Evolutionary conservation across 2,797 vertebrate genomes (phyloP).

Genomic region (Cossypha dichroa): DNA sequence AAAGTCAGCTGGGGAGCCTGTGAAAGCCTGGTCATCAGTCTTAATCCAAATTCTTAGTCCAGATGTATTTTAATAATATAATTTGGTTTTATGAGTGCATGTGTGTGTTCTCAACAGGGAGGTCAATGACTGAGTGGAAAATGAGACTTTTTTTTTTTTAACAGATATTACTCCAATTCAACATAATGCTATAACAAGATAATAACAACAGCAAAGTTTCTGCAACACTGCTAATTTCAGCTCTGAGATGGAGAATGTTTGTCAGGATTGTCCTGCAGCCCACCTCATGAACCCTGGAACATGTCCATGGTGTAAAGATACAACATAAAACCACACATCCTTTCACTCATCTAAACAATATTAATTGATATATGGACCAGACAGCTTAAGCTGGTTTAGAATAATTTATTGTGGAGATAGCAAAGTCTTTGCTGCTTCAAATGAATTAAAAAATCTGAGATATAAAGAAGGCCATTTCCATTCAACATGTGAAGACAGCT

Average conservation of each 20-base stretch:
- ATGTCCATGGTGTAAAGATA: too few relatives aligned
- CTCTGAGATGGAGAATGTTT: neutral
- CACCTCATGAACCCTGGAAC: neutral
- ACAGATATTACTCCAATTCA: neutral
- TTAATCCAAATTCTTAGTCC: slow-evolving; percentile 32
- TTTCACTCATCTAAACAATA: neutral
- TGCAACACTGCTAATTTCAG: neutral
- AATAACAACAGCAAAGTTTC: neutral
- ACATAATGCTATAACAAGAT: neutral
- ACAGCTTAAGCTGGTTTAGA: neutral
- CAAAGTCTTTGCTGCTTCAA: neutral
- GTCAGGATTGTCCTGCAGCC: neutral
- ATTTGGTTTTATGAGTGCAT: slow-evolving; percentile 29
- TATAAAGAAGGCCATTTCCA: neutral
- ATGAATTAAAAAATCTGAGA: neutral
- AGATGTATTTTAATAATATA: slow-evolving; percentile 46
- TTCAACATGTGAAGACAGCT: neutral
- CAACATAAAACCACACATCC: neutral
- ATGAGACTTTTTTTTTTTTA: neutral
- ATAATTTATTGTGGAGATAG: neutral
- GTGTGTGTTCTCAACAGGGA: slow-evolving; percentile 48
- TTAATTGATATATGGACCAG: neutral
- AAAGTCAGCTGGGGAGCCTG: slow-evolving; percentile 25
- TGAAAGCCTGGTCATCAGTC: neutral
- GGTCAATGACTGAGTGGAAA: slow-evolving; percentile 23